Evolutionary conservation across 2,888 invertebrate species (phyloP).

Genomic region (Drymonia ruficornis): DNA sequence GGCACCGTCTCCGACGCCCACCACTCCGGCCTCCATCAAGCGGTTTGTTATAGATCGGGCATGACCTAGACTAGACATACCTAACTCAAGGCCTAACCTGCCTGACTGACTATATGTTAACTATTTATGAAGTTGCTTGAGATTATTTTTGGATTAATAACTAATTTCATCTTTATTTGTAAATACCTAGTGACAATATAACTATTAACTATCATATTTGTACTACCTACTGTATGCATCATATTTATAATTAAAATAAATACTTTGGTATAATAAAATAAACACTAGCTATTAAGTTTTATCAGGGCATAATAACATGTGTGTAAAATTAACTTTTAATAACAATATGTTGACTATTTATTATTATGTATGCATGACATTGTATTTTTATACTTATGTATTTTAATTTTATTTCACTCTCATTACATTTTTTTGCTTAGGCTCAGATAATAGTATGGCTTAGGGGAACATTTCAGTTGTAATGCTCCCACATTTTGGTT

Average conservation of each 20-base stretch:
- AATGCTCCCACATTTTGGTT: too few relatives aligned
- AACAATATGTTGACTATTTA: conserved; percentile 18
- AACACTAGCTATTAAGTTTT: neutral
- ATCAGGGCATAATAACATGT: neutral
- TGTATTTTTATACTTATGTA: neutral
- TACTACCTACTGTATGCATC: too few relatives aligned
- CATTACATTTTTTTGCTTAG: too few relatives aligned
- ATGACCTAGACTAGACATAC: conserved; percentile 68
- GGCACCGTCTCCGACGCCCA: conserved; percentile 78
- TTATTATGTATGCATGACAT: conserved; percentile 6
- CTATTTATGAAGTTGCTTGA: conserved; percentile 7
- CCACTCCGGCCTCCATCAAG: conserved; percentile 82
- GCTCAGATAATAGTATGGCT: too few relatives aligned
- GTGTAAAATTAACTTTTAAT: neutral
- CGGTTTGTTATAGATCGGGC: conserved; percentile 78
- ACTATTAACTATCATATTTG: neutral
- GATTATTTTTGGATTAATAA: conserved; percentile 11
- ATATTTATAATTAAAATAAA: neutral
- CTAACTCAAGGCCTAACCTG: conserved; percentile 71
- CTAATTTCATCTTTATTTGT: conserved; percentile 9
- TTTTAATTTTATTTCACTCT: too few relatives aligned
- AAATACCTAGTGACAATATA: neutral
- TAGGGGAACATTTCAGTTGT: too few relatives aligned
- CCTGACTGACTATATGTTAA: conserved; percentile 36
- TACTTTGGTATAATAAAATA: neutral